phyloP scores from a whole-genome alignment of 2,113 vertebrate genomes.

The Heloderma charlesbogerti region DNA sequence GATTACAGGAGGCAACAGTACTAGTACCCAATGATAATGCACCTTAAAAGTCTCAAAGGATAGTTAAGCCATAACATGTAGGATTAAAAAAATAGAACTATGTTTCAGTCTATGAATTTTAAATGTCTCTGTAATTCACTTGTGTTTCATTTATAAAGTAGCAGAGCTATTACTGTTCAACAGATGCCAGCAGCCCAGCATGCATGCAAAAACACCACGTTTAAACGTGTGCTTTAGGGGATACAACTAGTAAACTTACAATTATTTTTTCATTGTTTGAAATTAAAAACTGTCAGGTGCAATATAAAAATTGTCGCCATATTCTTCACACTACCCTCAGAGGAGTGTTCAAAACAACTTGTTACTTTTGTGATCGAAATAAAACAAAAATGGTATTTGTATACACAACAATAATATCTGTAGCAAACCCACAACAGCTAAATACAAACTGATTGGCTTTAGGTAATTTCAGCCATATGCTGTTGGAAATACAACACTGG shows the following conservation, averaged over 20 bases:
- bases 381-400: not conserved
- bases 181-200: constrained; percentile 12
- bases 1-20: not conserved
- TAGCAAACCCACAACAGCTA: not conserved
- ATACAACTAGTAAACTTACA: constrained; percentile 12
- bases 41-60: not conserved
- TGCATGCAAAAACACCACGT: constrained; percentile 5
- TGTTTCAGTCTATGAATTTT: not conserved
- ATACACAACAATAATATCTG: not conserved
- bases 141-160: constrained; percentile 17
- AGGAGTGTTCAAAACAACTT: not conserved
- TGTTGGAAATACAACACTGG: not conserved
- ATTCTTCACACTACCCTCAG: not conserved
- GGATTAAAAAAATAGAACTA: not conserved
- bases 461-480: not conserved
- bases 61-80: not conserved
- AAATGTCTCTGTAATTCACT: constrained; percentile 3
- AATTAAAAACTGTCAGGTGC: constrained; percentile 21
- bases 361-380: constrained; percentile 12
- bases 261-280: constrained; percentile 16
- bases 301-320: constrained; percentile 9
- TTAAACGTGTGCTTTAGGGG: constrained; percentile 2
- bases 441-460: constrained; percentile 3
- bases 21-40: not conserved
- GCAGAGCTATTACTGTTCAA: not conserved